Conservation (phyloP, 2,113 vertebrate genomes). For the Bos indicus region DNA sequence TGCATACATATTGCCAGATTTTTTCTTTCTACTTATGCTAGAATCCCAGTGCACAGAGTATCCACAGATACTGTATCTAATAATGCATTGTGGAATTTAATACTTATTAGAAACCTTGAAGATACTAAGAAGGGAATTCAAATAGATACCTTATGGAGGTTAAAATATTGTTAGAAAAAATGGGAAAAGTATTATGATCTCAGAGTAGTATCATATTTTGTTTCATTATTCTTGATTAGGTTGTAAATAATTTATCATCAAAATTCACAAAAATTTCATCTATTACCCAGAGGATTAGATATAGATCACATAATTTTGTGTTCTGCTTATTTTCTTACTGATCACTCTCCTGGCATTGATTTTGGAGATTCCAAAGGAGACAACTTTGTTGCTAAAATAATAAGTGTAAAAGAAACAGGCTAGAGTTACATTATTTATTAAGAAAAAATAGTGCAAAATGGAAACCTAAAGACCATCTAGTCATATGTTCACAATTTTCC, state of each 20-base stretch:
- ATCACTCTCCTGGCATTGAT: not conserved
- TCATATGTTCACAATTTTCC: not conserved
- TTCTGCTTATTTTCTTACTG: not conserved
- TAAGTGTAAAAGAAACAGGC: not conserved
- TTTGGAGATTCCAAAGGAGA: not conserved
- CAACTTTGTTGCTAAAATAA: not conserved
- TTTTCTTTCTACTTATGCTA: not conserved
- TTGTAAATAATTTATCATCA: not conserved
- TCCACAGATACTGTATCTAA: not conserved
- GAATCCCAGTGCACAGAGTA: not conserved
- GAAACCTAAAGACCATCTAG: not conserved
- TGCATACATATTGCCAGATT: not conserved
- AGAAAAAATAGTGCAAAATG: not conserved
- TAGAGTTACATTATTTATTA: not conserved
- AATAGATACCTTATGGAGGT: not conserved
- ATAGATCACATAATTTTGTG: not conserved
- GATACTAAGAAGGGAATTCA: not conserved
- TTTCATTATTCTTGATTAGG: not conserved
- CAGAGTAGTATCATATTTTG: not conserved
- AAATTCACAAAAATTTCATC: not conserved
- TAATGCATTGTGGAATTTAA: not conserved
- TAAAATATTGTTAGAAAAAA: not conserved
- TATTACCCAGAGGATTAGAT: not conserved
- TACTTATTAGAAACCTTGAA: not conserved
- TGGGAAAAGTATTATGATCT: not conserved